Conservation (phyloP, 1,140 invertebrate genomes). For the Achroia grisella region DNA sequence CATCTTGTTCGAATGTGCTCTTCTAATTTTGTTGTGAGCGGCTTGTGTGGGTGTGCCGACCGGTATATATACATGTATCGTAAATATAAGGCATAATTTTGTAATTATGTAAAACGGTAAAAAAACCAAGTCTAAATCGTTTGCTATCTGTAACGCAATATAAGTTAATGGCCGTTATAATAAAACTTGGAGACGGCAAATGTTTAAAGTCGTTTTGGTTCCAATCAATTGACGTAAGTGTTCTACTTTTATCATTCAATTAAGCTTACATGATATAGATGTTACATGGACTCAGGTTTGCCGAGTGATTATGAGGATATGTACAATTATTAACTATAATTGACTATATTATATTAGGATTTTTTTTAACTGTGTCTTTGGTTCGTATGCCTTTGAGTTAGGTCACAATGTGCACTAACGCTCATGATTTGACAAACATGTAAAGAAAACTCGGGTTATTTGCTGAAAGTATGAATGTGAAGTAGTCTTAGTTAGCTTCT, state of each 20-base stretch:
- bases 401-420: too few relatives aligned
- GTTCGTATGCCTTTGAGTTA: too few relatives aligned
- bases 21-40: slow-evolving; percentile 48
- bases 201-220: slow-evolving; percentile 41
- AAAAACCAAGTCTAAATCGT: slow-evolving; percentile 56
- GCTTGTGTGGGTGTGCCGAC: slow-evolving; percentile 46
- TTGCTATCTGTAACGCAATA: slow-evolving; percentile 63
- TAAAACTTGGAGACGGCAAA: slow-evolving; percentile 54
- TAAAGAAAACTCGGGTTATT: too few relatives aligned
- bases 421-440: too few relatives aligned
- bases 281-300: neutral
- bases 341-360: neutral
- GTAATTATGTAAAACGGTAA: slow-evolving; percentile 68
- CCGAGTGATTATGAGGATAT: neutral
- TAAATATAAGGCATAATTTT: slow-evolving; percentile 62
- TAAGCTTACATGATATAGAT: slow-evolving; percentile 26
- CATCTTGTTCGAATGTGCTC: slow-evolving; percentile 50
- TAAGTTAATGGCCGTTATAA: slow-evolving; percentile 59
- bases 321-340: too few relatives aligned
- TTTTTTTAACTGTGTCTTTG: neutral
- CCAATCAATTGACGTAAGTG: slow-evolving; percentile 46
- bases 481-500: too few relatives aligned
- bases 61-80: slow-evolving; percentile 27
- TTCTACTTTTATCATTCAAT: slow-evolving; percentile 48
- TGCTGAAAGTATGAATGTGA: too few relatives aligned